These are phyloP conservation scores for Lagopus leucura DNA, from an alignment of 2,113 vertebrate species.

Conservation along the genomic window DNA sequence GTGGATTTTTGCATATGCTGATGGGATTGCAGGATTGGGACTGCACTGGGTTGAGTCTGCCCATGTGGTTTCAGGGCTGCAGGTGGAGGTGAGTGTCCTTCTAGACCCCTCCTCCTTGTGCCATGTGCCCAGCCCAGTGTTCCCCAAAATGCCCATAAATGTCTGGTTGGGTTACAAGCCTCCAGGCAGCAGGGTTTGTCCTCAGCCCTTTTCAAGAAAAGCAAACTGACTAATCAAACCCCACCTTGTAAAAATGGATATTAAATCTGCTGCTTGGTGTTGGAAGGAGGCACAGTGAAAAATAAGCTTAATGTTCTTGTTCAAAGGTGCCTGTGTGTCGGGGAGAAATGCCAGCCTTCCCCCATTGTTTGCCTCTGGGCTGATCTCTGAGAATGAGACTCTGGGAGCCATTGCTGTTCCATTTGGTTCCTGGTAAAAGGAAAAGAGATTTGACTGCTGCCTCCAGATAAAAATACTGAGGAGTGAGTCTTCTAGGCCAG, in stretches of 20 bases:
- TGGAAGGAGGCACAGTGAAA: not conserved
- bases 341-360: not conserved
- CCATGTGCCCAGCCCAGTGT: not conserved
- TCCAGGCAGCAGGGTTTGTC: not conserved
- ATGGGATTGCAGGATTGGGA: not conserved
- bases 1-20: not conserved
- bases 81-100: not conserved
- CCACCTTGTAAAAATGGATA: slow-evolving; percentile 7
- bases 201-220: slow-evolving; percentile 19
- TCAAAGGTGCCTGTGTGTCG: not conserved
- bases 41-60: not conserved
- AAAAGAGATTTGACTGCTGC: slow-evolving; percentile 13
- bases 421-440: not conserved
- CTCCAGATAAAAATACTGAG: slow-evolving; percentile 39
- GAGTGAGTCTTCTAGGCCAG: slow-evolving; percentile 4
- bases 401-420: not conserved
- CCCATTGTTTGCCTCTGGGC: not conserved
- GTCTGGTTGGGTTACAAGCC: not conserved
- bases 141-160: not conserved
- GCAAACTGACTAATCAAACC: not conserved
- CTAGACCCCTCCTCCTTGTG: not conserved
- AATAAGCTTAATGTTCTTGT: not conserved
- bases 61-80: not conserved
- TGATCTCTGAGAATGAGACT: not conserved
- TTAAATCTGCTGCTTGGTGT: not conserved